Evolutionary conservation across 1,140 invertebrate genomes (phyloP).

Genomic region (Goniozus legneri): DNA sequence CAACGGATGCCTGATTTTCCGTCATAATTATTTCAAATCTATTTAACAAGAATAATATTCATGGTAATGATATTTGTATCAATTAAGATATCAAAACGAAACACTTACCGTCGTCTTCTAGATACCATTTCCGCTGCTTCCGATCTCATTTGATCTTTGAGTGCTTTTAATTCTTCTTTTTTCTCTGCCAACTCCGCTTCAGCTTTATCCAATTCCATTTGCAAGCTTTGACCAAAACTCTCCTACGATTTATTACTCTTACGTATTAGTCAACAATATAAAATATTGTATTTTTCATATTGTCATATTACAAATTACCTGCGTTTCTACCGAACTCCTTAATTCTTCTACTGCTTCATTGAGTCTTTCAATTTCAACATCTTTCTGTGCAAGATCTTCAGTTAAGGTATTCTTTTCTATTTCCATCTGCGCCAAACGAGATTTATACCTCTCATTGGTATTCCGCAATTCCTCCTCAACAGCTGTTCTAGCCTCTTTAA

Average conservation of each 20-base stretch:
- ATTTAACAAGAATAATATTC: background rate
- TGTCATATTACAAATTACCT: constrained; percentile 35
- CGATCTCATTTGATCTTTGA: constrained; percentile 46
- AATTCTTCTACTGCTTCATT: constrained; percentile 35
- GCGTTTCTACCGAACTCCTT: constrained; percentile 40
- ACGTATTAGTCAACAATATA: background rate
- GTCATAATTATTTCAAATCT: constrained; percentile 46
- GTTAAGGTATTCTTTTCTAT: constrained; percentile 31
- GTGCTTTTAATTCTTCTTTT: constrained; percentile 39
- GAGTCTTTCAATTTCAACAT: constrained; percentile 36
- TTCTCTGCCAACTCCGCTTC: constrained; percentile 44
- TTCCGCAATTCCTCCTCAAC: constrained; percentile 37
- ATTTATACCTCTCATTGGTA: constrained; percentile 31
- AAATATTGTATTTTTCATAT: background rate
- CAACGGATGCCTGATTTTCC: constrained; percentile 47
- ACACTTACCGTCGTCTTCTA: constrained; percentile 31
- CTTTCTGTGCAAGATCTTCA: constrained; percentile 32
- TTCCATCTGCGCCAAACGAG: constrained; percentile 31
- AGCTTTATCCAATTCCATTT: constrained; percentile 44
- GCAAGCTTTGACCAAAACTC: constrained; percentile 49
- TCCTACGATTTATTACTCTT: constrained; percentile 28
- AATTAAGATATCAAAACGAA: background rate
- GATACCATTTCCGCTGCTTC: constrained; percentile 48
- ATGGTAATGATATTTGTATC: background rate
- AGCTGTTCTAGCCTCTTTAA: constrained; percentile 31